Evolutionary conservation across 2,113 vertebrate species (phyloP).

Genomic region (Eira barbara): DNA sequence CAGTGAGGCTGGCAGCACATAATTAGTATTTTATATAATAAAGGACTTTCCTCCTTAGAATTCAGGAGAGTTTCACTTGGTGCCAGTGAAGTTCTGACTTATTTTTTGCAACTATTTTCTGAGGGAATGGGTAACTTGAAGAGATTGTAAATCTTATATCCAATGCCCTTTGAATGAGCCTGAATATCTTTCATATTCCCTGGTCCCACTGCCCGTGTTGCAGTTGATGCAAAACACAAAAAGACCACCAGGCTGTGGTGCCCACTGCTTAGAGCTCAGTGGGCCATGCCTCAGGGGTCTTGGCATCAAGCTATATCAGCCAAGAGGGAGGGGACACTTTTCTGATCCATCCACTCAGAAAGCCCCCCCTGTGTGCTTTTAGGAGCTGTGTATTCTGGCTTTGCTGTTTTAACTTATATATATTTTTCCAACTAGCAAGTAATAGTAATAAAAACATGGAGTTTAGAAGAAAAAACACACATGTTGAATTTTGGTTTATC

Average conservation of each 20-base stretch:
- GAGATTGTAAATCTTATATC: background rate
- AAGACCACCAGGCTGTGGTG: fast-evolving
- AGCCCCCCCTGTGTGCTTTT: background rate
- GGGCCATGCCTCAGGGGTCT: no score
- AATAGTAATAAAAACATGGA: background rate
- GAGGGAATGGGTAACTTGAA: background rate
- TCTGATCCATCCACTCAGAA: background rate
- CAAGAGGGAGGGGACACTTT: background rate
- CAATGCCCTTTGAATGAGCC: background rate
- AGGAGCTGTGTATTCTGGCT: background rate
- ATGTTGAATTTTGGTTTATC: background rate
- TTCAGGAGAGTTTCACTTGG: background rate
- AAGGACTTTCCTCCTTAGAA: background rate
- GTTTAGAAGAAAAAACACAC: background rate
- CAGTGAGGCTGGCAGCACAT: background rate
- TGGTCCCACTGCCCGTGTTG: no score
- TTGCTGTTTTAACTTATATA: background rate
- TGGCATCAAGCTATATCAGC: background rate
- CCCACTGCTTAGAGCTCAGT: background rate
- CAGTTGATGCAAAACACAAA: no score
- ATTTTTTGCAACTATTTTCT: background rate
- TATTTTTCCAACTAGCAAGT: background rate
- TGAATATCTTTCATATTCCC: background rate
- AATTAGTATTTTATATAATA: slow-evolving; percentile 47
- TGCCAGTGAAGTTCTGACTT: background rate